phyloP scores from a whole-genome alignment of 2,113 vertebrate genomes.

The Embiotoca jacksoni region DNA sequence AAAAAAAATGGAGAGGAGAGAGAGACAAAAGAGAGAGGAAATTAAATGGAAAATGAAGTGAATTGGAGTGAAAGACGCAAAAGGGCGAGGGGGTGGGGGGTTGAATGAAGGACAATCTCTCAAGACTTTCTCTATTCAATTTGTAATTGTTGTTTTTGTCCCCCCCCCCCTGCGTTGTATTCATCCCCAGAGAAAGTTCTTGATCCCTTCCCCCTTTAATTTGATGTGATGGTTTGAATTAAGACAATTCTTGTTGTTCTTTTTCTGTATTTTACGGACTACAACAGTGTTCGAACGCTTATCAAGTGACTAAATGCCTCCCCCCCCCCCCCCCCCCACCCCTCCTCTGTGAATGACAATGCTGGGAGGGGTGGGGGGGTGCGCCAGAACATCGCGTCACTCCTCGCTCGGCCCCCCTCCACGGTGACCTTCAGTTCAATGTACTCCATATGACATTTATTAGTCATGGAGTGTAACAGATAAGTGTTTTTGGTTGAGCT shows the following conservation, averaged over 20 bases:
- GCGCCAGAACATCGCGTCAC: conserved; percentile 17
- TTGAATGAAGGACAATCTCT: conserved; percentile 77
- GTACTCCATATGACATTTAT: conserved; percentile 47
- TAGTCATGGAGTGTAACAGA: conserved; percentile 33
- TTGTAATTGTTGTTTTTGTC: conserved; percentile 32
- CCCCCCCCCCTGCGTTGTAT: conserved; percentile 38
- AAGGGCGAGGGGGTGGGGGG: background rate
- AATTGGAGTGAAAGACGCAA: conserved; percentile 54
- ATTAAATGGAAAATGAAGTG: conserved; percentile 61
- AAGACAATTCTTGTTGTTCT: conserved; percentile 70
- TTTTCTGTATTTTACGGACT: conserved; percentile 62
- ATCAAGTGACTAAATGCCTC: conserved; percentile 54
- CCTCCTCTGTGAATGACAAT: conserved; percentile 66
- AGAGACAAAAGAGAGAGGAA: conserved; percentile 66
- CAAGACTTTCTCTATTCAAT: conserved; percentile 74
- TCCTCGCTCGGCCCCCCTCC: conserved; percentile 44
- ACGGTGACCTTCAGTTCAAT: conserved; percentile 59
- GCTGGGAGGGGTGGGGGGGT: conserved; percentile 20
- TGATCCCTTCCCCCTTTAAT: conserved; percentile 69
- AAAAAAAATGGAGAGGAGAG: conserved; percentile 35
- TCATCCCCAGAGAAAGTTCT: conserved; percentile 62
- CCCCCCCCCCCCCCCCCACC: background rate
- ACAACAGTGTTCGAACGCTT: conserved; percentile 55
- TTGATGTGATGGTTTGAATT: conserved; percentile 81
- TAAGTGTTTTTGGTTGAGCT: conserved; percentile 40